Percentiles rank a stretch among this genome's conserved stretches.
Evolutionary conservation across 2,888 invertebrate species (phyloP).

Genomic region (Embidobia sp.): DNA sequence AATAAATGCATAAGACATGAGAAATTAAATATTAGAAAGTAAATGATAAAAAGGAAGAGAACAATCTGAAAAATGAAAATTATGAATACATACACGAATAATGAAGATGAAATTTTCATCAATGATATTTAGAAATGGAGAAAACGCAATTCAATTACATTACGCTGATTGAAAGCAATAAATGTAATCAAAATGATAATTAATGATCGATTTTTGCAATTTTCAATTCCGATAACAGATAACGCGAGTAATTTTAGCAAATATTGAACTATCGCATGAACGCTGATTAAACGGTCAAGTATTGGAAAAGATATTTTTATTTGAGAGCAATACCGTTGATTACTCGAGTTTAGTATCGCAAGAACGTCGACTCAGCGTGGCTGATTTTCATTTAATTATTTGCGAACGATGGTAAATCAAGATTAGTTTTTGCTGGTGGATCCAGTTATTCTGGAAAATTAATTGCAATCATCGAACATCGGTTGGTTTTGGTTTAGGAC

Average conservation of each 20-base stretch:
- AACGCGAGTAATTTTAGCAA: constrained; percentile 14
- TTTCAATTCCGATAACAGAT: constrained; percentile 9
- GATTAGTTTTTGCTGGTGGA: not conserved
- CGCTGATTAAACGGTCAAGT: constrained; percentile 27
- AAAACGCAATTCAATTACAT: too few relatives aligned
- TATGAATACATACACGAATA: too few relatives aligned
- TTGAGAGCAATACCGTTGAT: constrained; percentile 36
- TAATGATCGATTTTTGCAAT: not conserved
- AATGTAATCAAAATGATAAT: not conserved
- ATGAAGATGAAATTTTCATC: too few relatives aligned
- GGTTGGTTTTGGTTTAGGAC: too few relatives aligned
- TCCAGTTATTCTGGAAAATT: not conserved
- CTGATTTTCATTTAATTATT: constrained; percentile 40
- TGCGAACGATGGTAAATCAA: not conserved
- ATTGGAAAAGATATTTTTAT: constrained; percentile 29
- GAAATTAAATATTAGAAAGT: too few relatives aligned
- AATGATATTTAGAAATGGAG: too few relatives aligned
- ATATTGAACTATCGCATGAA: constrained; percentile 1
- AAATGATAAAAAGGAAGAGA: too few relatives aligned
- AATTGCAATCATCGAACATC: not conserved
- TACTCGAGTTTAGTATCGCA: constrained; percentile 29
- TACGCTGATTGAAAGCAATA: too few relatives aligned
- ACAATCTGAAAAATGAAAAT: too few relatives aligned
- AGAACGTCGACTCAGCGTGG: constrained; percentile 41
- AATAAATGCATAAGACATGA: too few relatives aligned